Base-by-base conservation (phyloP, 2,888 invertebrate species). In the Morpho deidamia region DNA sequence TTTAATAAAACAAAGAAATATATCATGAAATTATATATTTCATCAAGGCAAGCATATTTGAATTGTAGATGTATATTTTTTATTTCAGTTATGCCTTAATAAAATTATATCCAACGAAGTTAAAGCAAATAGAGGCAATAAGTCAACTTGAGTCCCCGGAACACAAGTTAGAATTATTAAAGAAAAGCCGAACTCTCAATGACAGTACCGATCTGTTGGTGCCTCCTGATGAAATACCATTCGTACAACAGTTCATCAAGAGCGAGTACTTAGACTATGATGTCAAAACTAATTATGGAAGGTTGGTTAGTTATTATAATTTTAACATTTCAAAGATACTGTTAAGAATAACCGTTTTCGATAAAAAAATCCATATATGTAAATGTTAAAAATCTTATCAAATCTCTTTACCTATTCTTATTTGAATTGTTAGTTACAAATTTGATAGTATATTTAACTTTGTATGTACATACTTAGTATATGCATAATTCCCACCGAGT, bases 161-260 rank as follows among this genome's bases (percentile, higher is more conserved):
- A 3, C 66, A 66, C 23, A 55, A 65, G 11, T 55, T 85, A 8
- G 79, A 84, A 56, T 63, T 85, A 0, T 51, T 88, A 38, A 88
- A 88, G 61, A 64, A 58, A 10, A 76, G 81, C 50, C 66, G 78
- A 32, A 82, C 75, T 0, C 51, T 74, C 35, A 81, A 87, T 46
- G 88, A 87, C 60, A 83, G 79, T 12, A 62, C 81, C 1, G 88
- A 89, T 53, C 41, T 87, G 0, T 63, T 89, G 55, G 83, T 86
- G 7, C 78, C 85, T 0, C 68, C 71, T 0, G 53, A 65, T 1
- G 68, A 66, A 7, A 44, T 77, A 41, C 55, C 59, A 0, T 67
- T 59, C 14, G 52, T 86, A 1, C 51, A 73, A n/a, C 59, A 76
- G 0, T 80, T 76, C 12, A 75, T 78, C 0, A 56, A 60, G 1